Evolutionary conservation across 2,797 vertebrate species (phyloP), one percentile per base, ranked within the genome.

Genomic region (Urophycis tenuis): DNA sequence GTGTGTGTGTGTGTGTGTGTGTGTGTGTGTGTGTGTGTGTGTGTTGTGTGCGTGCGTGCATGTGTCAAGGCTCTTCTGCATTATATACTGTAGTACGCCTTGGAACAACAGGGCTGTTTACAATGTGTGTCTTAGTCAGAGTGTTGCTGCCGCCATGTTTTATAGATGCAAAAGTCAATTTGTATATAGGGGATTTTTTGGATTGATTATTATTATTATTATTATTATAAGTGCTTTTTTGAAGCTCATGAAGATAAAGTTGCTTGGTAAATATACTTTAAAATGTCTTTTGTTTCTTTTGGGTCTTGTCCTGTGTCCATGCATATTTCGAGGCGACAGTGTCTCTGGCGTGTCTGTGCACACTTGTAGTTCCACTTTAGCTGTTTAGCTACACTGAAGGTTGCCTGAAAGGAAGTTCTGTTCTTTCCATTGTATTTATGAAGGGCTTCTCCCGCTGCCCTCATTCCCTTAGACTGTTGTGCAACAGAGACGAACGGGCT

Each of bases 141-240:
- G 87, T 91, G 91, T 89, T 94, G 93, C 93, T 92, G 89, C 90
- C 91, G 86, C 89, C 87, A 90, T 92, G 92, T 91, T 90, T 90
- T 92, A 67, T 91, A 90, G 92, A 91, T 92, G 88, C 88, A 88
- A 91, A 67, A 95, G 95, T 95, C 95, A 95, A 96, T 96, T 95
- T 97, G 96, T 98, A 96, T 98, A 97, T 96, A 96, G 94, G 89
- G 90, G 91, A 89, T 87, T 89, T 67, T 67, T 29, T 29, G n/a
- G 60, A 67, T 67, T 67, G 15, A 29, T 67, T 67, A 67, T 67
- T 88, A 89, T 85, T 85, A 91, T 89, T 90, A 70, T 70, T 30
- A 70, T 30, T 71, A 33, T 33, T 71, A 31, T 89, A 92, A 95
- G 94, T 96, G 95, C 94, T 96, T 96, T 95, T 94, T 95, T 95